Evolutionary conservation across 2,113 vertebrate genomes (phyloP), one percentile per base, ranked within the genome.

Genomic region (Ardeotis arabs): DNA sequence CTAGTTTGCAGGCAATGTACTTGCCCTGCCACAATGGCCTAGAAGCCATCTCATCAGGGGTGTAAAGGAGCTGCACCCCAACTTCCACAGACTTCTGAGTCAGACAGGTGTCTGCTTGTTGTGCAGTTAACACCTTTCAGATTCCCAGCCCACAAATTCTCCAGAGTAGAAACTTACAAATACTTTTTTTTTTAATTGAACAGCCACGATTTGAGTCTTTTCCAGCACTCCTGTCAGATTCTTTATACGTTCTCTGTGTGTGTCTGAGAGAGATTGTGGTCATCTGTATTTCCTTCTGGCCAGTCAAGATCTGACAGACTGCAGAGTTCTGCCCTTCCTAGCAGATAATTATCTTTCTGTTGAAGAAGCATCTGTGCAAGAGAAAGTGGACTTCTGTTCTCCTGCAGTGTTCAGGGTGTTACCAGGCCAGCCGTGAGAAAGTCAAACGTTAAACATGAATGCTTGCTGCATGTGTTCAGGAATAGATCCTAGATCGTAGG

Each of bases 231-330:
- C 31, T 37, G 31, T 69, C 56, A 49, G 27, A 41, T 49, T 88
- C 29, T 76, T 52, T 33, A 4, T 68, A 11, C 70, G 80, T 82
- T 81, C 55, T 39, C 4, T 4, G 0, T 31, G 10, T n/a, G 10
- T 64, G 49, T 6, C 0, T 28, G 24, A 70, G 49, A 85, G 78
- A 55, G 67, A 55, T 35, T 37, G 70, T 55, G 35, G 70, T 91
- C 35, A 10, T 45, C 80, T 95, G 85, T 45, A 77, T 83, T 92
- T 74, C 58, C 79, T 90, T 83, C 78, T 95, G 90, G 50, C 31
- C 67, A 10, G 47, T 83, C 67, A 63, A 53, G 72, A 62, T 77
- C n/a, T 90, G 83, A 53, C 60, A 64, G 68, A 56, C 44, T 89
- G 72, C 22, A 9, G 35, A 84, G 73, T 58, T 81, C 52, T 89